These are phyloP conservation scores for Maniola hyperantus DNA, from an alignment of 2,888 invertebrate genomes.

Conservation along the genomic window DNA sequence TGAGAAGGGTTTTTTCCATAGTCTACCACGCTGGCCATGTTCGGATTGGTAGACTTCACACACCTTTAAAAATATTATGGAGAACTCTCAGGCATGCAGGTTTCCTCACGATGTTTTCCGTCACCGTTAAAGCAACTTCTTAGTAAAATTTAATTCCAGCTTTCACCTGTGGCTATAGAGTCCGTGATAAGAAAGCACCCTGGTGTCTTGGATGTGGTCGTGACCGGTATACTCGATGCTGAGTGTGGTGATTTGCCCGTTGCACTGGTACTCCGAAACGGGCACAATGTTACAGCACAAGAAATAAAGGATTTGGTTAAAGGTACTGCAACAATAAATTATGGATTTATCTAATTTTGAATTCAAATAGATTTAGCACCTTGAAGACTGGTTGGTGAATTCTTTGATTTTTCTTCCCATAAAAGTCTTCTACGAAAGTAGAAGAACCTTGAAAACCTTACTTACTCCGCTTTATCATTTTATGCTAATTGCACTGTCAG, in stretches of 20 bases:
- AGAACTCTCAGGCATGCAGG: too few relatives aligned
- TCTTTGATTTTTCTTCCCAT: neutral
- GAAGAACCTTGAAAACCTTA: too few relatives aligned
- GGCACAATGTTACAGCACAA: constrained; percentile 47
- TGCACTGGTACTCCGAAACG: constrained; percentile 51
- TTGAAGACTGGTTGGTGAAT: too few relatives aligned
- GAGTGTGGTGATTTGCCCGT: constrained; percentile 51
- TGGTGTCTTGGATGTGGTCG: constrained; percentile 56
- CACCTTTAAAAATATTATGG: too few relatives aligned
- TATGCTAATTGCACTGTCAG: too few relatives aligned
- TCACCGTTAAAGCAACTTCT: neutral
- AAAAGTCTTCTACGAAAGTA: neutral
- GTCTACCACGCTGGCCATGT: too few relatives aligned
- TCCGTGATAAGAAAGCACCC: constrained; percentile 54
- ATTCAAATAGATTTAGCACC: too few relatives aligned
- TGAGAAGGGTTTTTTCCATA: too few relatives aligned
- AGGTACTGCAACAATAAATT: constrained; percentile 43
- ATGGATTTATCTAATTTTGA: too few relatives aligned
- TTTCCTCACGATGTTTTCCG: too few relatives aligned
- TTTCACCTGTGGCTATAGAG: constrained; percentile 60
- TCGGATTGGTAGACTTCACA: too few relatives aligned
- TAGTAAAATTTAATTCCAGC: constrained; percentile 42
- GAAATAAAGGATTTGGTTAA: constrained; percentile 60
- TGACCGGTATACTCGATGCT: constrained; percentile 52
- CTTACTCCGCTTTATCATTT: too few relatives aligned